Conservation (phyloP, 2,113 vertebrate genomes). For the Apteryx mantelli region DNA sequence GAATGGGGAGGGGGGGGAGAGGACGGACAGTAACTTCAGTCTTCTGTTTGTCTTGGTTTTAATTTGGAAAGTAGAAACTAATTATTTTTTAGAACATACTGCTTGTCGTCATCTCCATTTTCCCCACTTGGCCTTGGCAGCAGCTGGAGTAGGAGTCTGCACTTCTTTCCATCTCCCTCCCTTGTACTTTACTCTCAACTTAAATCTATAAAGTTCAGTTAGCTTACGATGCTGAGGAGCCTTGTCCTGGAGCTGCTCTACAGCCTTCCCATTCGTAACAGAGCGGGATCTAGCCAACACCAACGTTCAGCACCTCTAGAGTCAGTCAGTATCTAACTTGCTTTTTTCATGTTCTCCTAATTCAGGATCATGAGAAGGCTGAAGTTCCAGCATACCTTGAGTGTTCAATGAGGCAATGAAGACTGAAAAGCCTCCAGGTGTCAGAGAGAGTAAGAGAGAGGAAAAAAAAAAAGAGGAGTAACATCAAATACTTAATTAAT, state of each 20-base stretch:
- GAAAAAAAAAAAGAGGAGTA: not conserved
- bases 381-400: too few relatives aligned
- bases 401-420: not conserved
- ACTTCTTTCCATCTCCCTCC: not conserved
- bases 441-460: not conserved
- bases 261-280: not conserved
- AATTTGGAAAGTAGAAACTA: not conserved
- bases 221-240: not conserved
- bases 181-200: not conserved
- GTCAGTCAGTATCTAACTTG: not conserved
- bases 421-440: not conserved
- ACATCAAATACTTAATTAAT: not conserved
- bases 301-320: not conserved
- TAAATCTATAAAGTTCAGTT: not conserved
- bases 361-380: not conserved
- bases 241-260: not conserved
- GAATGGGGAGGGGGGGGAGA: not conserved
- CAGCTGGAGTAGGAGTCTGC: not conserved
- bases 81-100: not conserved
- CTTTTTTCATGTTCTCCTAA: not conserved
- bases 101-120: not conserved
- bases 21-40: not conserved
- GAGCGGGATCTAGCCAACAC: not conserved
- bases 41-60: not conserved
- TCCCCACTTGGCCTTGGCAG: not conserved